A percentile compares a stretch with the other conserved stretches of the same genome.
These are phyloP conservation scores for Gallinago jamesoni DNA, from an alignment of 2,113 vertebrate genomes.

Conservation along the genomic window DNA sequence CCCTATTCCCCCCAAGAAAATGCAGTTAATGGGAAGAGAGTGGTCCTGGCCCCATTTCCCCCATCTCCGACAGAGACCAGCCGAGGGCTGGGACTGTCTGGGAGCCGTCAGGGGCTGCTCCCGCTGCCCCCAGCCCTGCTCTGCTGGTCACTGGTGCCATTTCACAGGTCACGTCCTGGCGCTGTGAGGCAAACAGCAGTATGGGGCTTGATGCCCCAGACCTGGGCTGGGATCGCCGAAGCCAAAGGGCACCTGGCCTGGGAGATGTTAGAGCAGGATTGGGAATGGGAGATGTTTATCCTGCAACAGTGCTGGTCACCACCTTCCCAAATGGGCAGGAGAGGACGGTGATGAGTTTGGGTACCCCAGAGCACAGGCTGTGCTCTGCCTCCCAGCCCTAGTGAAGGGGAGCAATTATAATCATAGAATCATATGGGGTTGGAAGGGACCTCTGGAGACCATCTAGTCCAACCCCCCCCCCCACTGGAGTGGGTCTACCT, in stretches of 20 bases:
- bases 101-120: not conserved
- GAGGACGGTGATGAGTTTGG: rapidly evolving
- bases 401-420: not conserved
- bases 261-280: not conserved
- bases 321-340: not conserved
- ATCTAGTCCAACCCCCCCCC: too few relatives aligned
- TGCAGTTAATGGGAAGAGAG: not conserved
- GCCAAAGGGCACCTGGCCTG: not conserved
- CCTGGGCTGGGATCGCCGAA: not conserved
- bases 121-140: not conserved
- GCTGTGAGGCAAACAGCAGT: not conserved
- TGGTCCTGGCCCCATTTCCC: not conserved
- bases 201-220: too few relatives aligned
- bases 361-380: too few relatives aligned
- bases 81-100: not conserved
- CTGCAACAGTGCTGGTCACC: not conserved
- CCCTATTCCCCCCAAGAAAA: not conserved
- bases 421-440: too few relatives aligned
- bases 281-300: not conserved
- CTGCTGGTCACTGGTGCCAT: not conserved
- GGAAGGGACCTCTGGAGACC: too few relatives aligned
- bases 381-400: not conserved
- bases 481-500: too few relatives aligned
- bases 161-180: not conserved
- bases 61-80: rapidly evolving